phyloP scores from a whole-genome alignment of 2,797 vertebrate species.

The Notamacropus eugenii region DNA sequence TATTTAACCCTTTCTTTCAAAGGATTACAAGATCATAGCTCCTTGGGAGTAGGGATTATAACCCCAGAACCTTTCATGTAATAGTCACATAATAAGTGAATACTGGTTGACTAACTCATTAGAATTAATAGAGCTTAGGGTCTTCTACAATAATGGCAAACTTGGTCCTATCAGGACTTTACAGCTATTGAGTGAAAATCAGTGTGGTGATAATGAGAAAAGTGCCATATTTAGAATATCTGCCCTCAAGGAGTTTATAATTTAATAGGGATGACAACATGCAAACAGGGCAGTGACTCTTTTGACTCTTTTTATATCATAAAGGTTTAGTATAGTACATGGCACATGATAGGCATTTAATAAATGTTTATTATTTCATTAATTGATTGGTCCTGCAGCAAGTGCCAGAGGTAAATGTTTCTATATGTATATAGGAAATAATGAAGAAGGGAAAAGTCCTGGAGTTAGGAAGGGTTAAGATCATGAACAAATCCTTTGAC shows the following conservation, averaged over 20 bases:
- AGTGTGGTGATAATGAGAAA: not conserved
- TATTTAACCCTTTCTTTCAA: constrained; percentile 20
- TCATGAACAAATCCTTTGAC: not conserved
- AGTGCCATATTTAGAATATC: not conserved
- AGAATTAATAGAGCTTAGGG: not conserved
- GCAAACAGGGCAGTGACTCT: not conserved
- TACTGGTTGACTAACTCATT: not conserved
- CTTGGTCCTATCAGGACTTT: not conserved
- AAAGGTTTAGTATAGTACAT: not conserved
- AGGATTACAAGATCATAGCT: not conserved
- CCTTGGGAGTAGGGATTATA: not conserved
- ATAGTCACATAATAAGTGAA: not conserved
- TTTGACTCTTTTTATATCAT: not conserved
- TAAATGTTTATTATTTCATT: not conserved
- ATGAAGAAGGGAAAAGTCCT: not conserved
- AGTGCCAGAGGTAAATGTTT: not conserved
- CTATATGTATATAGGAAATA: not conserved
- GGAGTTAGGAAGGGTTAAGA: not conserved
- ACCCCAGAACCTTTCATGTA: not conserved
- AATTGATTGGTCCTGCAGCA: not conserved
- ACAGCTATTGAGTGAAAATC: not conserved
- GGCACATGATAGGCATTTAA: not conserved
- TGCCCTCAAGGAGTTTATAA: not conserved
- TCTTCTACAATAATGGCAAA: not conserved
- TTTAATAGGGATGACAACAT: not conserved